Conservation (phyloP, 2,113 vertebrate genomes). For the Procavia capensis region DNA sequence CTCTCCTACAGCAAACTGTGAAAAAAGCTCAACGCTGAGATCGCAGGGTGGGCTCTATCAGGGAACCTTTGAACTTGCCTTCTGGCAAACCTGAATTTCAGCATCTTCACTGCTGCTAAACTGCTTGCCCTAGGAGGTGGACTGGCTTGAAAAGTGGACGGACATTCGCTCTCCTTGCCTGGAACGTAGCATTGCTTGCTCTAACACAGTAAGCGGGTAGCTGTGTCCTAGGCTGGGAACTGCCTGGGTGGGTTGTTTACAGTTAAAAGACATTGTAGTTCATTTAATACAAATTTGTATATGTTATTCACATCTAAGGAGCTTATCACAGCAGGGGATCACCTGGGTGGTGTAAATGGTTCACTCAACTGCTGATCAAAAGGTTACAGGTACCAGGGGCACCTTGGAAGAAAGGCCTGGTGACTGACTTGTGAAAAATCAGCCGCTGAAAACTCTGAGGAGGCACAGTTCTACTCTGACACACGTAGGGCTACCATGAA, state of each 20-base stretch:
- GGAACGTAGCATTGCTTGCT: neutral
- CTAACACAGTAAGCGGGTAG: neutral
- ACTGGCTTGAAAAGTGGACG: neutral
- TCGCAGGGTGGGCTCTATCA: neutral
- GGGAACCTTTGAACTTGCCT: conserved; percentile 3
- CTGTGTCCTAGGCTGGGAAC: neutral
- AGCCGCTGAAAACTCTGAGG: neutral
- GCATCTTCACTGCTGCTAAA: neutral
- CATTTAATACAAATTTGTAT: too few relatives aligned
- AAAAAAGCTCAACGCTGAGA: neutral
- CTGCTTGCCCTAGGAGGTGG: neutral
- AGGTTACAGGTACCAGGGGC: neutral
- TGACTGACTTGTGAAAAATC: neutral
- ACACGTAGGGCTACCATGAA: neutral
- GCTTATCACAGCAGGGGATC: neutral
- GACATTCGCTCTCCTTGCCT: neutral
- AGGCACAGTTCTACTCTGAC: neutral
- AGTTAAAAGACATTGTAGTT: neutral
- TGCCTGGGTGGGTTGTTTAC: neutral
- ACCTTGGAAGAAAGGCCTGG: neutral
- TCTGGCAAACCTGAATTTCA: neutral
- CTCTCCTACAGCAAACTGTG: neutral
- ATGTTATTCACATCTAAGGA: neutral
- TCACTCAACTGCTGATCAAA: neutral
- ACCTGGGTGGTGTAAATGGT: neutral